phyloP scores from a whole-genome alignment of 1,140 invertebrate species.

The Drosophila malerkotliana region DNA sequence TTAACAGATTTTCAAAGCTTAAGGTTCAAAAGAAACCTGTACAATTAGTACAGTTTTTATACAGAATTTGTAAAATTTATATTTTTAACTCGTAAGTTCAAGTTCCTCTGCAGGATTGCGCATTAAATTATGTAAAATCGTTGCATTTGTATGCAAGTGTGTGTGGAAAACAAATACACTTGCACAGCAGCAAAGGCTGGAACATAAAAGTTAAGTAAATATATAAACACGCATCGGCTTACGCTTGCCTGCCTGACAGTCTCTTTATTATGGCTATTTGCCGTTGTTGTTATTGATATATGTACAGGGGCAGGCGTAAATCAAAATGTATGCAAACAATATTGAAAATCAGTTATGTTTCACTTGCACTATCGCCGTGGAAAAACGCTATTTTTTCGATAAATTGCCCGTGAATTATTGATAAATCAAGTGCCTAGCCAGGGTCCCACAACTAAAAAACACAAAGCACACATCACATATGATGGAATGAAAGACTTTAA shows the following conservation, averaged over 20 bases:
- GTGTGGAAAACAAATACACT: slow-evolving; percentile 29
- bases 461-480: not conserved
- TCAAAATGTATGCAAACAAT: slow-evolving; percentile 72
- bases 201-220: slow-evolving; percentile 59
- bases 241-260: slow-evolving; percentile 62
- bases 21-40: not conserved
- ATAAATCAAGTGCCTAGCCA: slow-evolving; percentile 54
- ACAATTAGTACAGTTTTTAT: too few species aligned
- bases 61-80: not conserved
- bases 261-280: slow-evolving; percentile 61
- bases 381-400: slow-evolving; percentile 39
- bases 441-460: slow-evolving; percentile 40
- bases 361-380: slow-evolving; percentile 36
- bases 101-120: not conserved
- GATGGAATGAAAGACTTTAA: slow-evolving; percentile 1
- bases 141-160: slow-evolving; percentile 6
- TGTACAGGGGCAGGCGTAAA: slow-evolving; percentile 33
- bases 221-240: slow-evolving; percentile 64
- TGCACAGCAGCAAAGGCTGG: slow-evolving; percentile 19
- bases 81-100: not conserved
- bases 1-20: too few species aligned
- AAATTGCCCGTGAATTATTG: slow-evolving; percentile 75
- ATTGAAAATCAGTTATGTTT: slow-evolving; percentile 73
- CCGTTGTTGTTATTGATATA: slow-evolving; percentile 71
- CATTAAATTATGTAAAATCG: slow-evolving; percentile 55